phyloP scores from a whole-genome alignment of 2,797 vertebrate species.

The Hephaestus fuliginosus region DNA sequence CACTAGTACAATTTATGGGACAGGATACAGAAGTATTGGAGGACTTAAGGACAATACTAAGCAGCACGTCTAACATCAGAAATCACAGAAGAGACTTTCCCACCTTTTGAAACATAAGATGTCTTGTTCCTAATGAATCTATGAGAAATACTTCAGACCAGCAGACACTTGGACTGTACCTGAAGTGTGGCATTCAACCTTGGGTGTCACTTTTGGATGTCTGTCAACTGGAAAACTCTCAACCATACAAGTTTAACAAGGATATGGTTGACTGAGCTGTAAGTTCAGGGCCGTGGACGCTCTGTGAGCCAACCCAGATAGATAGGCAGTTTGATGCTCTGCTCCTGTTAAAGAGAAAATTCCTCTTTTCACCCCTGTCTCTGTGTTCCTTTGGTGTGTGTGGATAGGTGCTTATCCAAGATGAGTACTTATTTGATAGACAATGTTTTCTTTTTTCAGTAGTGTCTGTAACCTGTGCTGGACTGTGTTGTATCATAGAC shows the following conservation, averaged over 20 bases:
- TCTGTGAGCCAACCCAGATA: background rate
- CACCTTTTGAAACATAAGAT: background rate
- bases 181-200: background rate
- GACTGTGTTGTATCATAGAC: too few relatives aligned
- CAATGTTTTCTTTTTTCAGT: background rate
- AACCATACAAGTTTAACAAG: background rate
- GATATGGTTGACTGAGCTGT: background rate
- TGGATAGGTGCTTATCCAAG: background rate
- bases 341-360: constrained; percentile 4
- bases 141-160: background rate
- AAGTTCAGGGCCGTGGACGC: background rate
- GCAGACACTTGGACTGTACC: background rate
- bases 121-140: background rate
- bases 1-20: background rate
- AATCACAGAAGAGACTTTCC: background rate
- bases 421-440: background rate
- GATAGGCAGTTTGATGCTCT: background rate
- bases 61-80: background rate
- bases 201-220: background rate
- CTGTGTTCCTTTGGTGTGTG: background rate
- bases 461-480: background rate
- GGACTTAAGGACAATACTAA: background rate
- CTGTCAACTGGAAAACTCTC: background rate
- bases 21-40: background rate
- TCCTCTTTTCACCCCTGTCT: background rate